A percentile compares a stretch with the other conserved stretches of the same genome.
phyloP scores from a whole-genome alignment of 64 coral and sea anemone species.

The Pocillopora damicornis region DNA sequence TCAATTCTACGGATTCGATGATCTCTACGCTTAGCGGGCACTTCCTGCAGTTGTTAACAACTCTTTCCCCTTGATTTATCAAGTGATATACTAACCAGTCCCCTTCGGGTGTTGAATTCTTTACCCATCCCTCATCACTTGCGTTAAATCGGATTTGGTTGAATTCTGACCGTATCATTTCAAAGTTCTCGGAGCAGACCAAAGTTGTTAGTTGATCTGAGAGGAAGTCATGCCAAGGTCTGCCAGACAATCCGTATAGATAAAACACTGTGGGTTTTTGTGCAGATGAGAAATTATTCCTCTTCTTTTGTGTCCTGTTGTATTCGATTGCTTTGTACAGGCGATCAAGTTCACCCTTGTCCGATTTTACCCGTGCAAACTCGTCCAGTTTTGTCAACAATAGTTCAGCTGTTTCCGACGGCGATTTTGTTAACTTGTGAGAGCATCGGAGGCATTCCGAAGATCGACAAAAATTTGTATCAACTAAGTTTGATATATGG shows the following conservation, averaged over 20 bases:
- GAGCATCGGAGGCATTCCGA: conserved; percentile 76
- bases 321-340: conserved; percentile 26
- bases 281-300: neutral
- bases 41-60: conserved; percentile 52
- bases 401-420: neutral
- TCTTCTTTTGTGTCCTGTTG: conserved; percentile 3
- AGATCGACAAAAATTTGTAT: conserved; percentile 58
- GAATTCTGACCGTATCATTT: conserved; percentile 66
- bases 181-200: conserved; percentile 6
- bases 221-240: conserved; percentile 37
- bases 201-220: neutral
- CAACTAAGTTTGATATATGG: neutral
- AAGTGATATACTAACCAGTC: conserved; percentile 84
- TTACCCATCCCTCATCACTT: conserved; percentile 58
- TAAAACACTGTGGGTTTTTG: conserved; percentile 74
- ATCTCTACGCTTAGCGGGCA: conserved; percentile 68
- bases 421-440: neutral
- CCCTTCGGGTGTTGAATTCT: conserved; percentile 63
- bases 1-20: conserved; percentile 42
- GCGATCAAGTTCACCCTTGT: conserved; percentile 35
- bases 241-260: conserved; percentile 44
- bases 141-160: conserved; percentile 26
- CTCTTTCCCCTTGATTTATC: conserved; percentile 76
- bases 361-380: conserved; percentile 29
- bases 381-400: conserved; percentile 51